Percentiles rank a stretch among this genome's conserved stretches.
Evolutionary conservation across 2,113 vertebrate species (phyloP).

Genomic region (Mirza zaza): DNA sequence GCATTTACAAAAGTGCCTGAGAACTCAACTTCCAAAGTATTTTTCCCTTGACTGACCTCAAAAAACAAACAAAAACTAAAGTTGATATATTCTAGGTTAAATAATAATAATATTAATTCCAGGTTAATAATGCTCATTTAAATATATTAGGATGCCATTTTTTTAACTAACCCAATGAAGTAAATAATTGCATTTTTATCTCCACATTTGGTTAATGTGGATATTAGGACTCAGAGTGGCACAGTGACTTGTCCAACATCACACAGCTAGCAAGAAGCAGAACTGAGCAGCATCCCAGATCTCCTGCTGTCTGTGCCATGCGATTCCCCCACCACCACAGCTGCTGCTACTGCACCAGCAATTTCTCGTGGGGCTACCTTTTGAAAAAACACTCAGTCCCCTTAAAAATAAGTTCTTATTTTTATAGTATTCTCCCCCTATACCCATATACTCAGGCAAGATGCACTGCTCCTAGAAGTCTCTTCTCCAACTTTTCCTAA

Average conservation of each 20-base stretch:
- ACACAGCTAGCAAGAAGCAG: neutral
- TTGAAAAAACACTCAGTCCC: neutral
- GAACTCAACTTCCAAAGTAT: neutral
- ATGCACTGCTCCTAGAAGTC: neutral
- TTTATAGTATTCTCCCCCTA: neutral
- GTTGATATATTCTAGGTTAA: neutral
- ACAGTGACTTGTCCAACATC: neutral
- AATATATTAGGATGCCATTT: neutral
- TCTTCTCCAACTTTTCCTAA: neutral
- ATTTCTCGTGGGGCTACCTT: neutral
- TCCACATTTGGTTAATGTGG: neutral
- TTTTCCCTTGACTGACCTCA: neutral
- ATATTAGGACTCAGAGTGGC: neutral
- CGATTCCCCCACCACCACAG: no score
- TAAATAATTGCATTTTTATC: neutral
- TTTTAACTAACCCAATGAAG: neutral
- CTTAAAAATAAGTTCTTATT: neutral
- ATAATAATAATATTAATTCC: no score
- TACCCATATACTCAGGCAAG: neutral
- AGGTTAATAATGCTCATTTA: neutral
- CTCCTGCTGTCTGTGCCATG: no score
- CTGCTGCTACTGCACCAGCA: neutral
- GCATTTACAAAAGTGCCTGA: neutral
- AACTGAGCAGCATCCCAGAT: neutral
- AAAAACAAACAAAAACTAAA: slow-evolving; percentile 7